These are phyloP conservation scores for Tenthredo notha DNA, from an alignment of 2,888 invertebrate genomes.

Conservation along the genomic window DNA sequence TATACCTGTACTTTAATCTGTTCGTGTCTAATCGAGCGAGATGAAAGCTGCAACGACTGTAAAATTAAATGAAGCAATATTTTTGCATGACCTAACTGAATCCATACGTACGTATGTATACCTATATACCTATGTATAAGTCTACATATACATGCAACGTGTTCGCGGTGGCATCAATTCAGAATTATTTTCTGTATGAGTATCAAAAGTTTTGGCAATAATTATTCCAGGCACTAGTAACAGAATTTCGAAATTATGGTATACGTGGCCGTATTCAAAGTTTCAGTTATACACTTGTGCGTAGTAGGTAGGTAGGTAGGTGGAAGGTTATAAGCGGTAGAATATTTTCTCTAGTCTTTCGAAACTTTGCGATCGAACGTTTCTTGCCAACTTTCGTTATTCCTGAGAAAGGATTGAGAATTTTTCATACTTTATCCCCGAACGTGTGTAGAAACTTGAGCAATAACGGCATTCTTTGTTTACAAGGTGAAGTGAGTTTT, in stretches of 20 bases:
- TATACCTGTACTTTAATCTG: slow-evolving; percentile 22
- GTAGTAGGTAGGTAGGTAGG: not conserved
- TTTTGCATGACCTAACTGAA: slow-evolving; percentile 15
- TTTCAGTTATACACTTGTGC: not conserved
- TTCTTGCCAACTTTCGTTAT: slow-evolving; percentile 37
- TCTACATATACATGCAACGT: not conserved
- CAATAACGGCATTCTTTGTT: slow-evolving; percentile 51
- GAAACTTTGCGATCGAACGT: slow-evolving; percentile 30
- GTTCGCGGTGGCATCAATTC: not conserved
- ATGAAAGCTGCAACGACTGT: slow-evolving; percentile 23
- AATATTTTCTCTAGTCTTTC: slow-evolving; percentile 27
- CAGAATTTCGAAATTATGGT: not conserved
- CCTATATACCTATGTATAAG: too few species aligned
- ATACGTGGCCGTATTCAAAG: not conserved
- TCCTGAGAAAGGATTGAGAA: slow-evolving; percentile 33
- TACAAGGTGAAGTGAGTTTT: slow-evolving; percentile 37
- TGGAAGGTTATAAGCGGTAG: not conserved
- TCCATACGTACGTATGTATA: not conserved
- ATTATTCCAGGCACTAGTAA: not conserved
- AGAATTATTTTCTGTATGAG: not conserved
- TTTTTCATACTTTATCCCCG: slow-evolving; percentile 38
- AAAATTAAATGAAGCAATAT: slow-evolving; percentile 31
- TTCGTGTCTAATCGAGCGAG: slow-evolving; percentile 24
- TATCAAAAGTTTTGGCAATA: not conserved
- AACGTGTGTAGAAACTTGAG: slow-evolving; percentile 48